Conservation (phyloP, 2,113 vertebrate species). For the Cyprinus carpio region DNA sequence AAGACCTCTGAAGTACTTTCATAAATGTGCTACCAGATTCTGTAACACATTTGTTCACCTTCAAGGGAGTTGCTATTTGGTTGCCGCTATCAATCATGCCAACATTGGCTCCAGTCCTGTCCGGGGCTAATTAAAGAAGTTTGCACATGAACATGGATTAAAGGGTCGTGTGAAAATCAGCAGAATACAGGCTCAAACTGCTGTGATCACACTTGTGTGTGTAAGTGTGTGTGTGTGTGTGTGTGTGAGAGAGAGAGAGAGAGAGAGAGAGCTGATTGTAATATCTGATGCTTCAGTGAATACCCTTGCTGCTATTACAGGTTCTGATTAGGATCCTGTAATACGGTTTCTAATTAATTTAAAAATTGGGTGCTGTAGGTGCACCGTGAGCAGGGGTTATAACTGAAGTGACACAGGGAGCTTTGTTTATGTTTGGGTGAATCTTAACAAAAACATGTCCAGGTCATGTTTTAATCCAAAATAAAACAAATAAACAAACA, state of each 20-base stretch:
- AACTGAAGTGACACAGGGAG: background rate
- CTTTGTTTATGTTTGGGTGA: background rate
- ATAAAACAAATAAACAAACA: no score
- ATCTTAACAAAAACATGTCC: conserved; percentile 1
- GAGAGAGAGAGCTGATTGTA: conserved; percentile 32
- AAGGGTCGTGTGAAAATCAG: conserved; percentile 32
- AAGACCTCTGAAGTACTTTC: background rate
- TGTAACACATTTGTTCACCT: background rate
- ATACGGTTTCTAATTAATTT: conserved; percentile 47
- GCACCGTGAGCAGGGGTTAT: conserved; percentile 12
- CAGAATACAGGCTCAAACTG: conserved; percentile 15
- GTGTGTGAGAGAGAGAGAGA: background rate
- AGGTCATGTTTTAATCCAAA: background rate
- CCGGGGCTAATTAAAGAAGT: conserved; percentile 38
- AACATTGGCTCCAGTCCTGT: conserved; percentile 27
- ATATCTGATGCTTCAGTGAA: conserved; percentile 34
- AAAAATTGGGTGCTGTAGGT: conserved; percentile 7
- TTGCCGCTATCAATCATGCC: conserved; percentile 22
- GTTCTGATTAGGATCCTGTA: conserved; percentile 28
- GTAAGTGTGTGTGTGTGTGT: background rate
- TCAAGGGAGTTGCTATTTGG: background rate
- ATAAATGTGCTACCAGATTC: background rate
- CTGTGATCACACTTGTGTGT: background rate
- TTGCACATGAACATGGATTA: conserved; percentile 47
- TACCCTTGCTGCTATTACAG: conserved; percentile 5